Evolutionary conservation across 2,797 vertebrate genomes (phyloP).

Genomic region (Halcyon smyrnensis): DNA sequence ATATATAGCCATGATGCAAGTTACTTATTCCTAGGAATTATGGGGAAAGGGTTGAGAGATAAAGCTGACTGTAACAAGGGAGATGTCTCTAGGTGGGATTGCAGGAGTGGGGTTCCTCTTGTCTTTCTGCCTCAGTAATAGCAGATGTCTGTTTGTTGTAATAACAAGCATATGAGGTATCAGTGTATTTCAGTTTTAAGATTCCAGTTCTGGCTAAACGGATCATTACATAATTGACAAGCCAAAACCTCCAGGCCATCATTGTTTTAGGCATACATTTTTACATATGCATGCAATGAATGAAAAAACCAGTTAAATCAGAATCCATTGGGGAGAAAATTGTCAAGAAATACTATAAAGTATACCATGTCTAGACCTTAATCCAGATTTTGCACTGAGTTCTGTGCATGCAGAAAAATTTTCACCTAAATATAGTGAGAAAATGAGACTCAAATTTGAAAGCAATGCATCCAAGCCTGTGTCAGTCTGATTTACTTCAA

Average conservation of each 20-base stretch:
- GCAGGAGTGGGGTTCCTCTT: not conserved
- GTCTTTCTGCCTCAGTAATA: not conserved
- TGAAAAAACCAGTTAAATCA: not conserved
- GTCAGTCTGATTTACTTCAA: not conserved
- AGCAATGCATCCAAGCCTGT: not conserved
- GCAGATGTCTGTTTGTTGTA: not conserved
- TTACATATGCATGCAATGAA: not conserved
- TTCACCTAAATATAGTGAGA: not conserved
- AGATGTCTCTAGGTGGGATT: not conserved
- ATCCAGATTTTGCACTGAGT: not conserved
- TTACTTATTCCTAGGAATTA: not conserved
- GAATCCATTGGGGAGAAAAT: not conserved
- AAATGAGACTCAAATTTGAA: not conserved
- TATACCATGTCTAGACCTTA: not conserved
- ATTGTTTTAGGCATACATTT: not conserved
- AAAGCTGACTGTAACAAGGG: not conserved
- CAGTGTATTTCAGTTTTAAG: not conserved
- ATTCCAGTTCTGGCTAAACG: not conserved
- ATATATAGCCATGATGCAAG: not conserved
- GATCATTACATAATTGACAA: not conserved
- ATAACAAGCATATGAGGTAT: not conserved
- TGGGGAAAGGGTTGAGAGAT: not conserved
- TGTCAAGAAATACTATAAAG: not conserved
- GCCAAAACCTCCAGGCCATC: not conserved
- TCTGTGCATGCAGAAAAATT: not conserved